Evolutionary conservation across 1,140 invertebrate genomes (phyloP), one percentile per base, ranked within the genome.

Genomic region (Lepidurus packardi): DNA sequence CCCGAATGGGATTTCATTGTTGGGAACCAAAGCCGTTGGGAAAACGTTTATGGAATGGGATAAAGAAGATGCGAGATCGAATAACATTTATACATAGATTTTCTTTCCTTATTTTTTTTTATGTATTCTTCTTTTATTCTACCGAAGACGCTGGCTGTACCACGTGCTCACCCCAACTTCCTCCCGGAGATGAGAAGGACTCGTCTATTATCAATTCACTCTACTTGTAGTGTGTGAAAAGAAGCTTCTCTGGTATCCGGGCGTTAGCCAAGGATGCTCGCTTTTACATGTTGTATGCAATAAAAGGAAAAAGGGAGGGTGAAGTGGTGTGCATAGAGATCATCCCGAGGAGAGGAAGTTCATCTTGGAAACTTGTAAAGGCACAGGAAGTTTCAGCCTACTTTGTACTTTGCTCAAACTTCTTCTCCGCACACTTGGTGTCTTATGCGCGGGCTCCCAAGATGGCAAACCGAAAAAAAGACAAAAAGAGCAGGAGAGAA

Each of bases 341-440:
- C 53, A 65, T 65, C 53, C 53, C 16, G 53, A 65, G 53, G n/a
- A 65, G 53, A 65, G 53, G 53, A 65, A 65, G 53, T 65, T 65
- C 53, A 65, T 65, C 53, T 65, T 21, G 0, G 21, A n/a, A 21
- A n/a, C 16, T 65, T 65, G 21, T 7, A 65, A 16, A 13, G 13
- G 53, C 16, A 65, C 53, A 65, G 53, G 53, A 65, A 65, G 53
- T 65, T 65, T 65, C 53, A 65, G 53, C 53, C 53, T 65, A n/a
- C 53, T 65, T 65, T 65, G 9, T 21, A 21, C 53, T 65, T 65
- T 65, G 7, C 45, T 47, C 53, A 4, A 65, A 65, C 9, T 65
- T 65, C 21, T 21, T 9, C 53, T 4, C 13, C 53, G 53, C 53
- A 65, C 53, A 65, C 53, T 65, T 65, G 8, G 53, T 7, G 16